Conservation (phyloP, 2,113 vertebrate species). For the Dipodomys merriami region DNA sequence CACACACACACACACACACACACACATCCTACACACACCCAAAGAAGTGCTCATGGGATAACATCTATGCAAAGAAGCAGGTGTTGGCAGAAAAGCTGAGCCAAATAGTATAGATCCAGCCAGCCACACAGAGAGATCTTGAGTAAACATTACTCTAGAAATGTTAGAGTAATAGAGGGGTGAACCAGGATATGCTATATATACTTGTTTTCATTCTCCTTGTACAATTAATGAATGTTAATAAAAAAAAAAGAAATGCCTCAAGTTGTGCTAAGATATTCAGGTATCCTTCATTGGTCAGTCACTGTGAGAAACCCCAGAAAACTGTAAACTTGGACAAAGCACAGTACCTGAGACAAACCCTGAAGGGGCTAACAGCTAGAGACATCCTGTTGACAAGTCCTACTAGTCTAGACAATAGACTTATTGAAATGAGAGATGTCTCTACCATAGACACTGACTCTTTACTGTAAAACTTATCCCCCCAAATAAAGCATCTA, state of each 20-base stretch:
- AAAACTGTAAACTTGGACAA: not conserved
- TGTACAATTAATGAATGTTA: no score
- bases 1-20: no score
- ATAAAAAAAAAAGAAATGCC: no score
- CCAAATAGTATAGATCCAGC: not conserved
- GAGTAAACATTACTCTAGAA: not conserved
- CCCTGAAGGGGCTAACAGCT: slow-evolving; percentile 23
- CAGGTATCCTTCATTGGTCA: not conserved
- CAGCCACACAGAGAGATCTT: not conserved
- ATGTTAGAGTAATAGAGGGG: not conserved
- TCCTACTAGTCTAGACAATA: not conserved
- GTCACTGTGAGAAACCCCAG: not conserved
- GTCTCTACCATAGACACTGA: not conserved
- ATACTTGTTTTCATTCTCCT: no score
- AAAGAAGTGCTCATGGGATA: no score
- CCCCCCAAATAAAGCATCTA: no score
- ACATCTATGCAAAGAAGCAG: slow-evolving; percentile 29
- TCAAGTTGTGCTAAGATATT: not conserved
- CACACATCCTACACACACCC: no score
- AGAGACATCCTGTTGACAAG: not conserved
- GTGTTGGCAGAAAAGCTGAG: not conserved
- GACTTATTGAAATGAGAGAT: slow-evolving; percentile 35
- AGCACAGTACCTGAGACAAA: not conserved
- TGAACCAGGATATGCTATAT: no score
- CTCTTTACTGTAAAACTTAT: not conserved